Evolutionary conservation across 1,140 invertebrate genomes (phyloP).

Genomic region (Sinella curviseta): DNA sequence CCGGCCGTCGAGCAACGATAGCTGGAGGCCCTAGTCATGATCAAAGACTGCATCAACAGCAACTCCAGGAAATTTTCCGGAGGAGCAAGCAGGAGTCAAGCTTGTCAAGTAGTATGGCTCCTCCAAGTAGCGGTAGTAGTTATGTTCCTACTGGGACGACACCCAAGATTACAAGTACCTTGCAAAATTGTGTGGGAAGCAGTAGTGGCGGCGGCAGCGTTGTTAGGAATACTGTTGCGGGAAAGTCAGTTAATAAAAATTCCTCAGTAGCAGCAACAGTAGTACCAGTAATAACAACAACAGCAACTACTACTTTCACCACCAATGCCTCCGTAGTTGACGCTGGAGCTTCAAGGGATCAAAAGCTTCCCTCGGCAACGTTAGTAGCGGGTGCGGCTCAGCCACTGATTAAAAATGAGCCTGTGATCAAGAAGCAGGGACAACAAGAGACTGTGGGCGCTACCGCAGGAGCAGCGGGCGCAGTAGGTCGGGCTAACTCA

Average conservation of each 20-base stretch:
- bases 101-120: neutral
- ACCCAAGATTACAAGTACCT: too few relatives aligned
- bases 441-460: neutral
- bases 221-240: too few relatives aligned
- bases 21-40: conserved; percentile 7
- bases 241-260: too few relatives aligned
- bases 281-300: neutral
- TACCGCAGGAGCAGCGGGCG: neutral
- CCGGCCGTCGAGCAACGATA: neutral
- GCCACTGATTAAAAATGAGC: neutral
- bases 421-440: neutral
- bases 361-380: neutral
- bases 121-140: neutral
- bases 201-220: neutral
- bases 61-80: neutral
- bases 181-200: neutral
- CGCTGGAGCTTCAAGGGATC: too few relatives aligned
- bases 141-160: too few relatives aligned
- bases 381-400: neutral
- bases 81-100: neutral
- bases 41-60: neutral
- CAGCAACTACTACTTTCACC: neutral
- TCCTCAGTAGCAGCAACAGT: neutral
- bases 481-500: neutral
- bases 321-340: neutral